Percentiles rank a stretch among this genome's conserved stretches.
phyloP scores from a whole-genome alignment of 2,113 vertebrate genomes.

The Dromas ardeola region DNA sequence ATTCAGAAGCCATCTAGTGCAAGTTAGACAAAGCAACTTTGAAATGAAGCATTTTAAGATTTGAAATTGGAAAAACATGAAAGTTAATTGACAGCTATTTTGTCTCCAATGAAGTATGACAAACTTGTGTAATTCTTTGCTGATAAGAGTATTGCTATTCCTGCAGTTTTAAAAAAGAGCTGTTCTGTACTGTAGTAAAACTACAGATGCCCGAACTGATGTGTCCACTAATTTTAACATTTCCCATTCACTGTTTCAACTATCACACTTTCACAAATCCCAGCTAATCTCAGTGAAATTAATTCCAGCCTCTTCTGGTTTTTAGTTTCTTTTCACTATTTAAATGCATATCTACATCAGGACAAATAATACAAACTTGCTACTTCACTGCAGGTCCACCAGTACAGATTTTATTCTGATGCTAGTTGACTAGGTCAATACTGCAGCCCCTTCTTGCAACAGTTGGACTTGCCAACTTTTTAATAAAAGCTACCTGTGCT shows the following conservation, averaged over 20 bases:
- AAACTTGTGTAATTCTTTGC: neutral
- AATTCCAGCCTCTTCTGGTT: neutral
- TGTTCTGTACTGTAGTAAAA: neutral
- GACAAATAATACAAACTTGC: neutral
- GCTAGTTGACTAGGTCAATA: neutral
- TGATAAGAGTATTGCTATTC: neutral
- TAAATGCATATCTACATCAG: neutral
- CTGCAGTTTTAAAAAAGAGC: neutral
- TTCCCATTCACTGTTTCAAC: neutral
- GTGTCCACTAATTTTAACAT: neutral
- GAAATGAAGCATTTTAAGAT: neutral
- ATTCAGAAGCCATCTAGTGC: neutral
- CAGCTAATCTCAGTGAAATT: neutral
- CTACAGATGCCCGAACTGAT: neutral
- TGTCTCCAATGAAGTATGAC: neutral
- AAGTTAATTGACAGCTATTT: neutral
- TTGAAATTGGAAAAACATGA: neutral
- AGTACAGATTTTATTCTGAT: neutral
- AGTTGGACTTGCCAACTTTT: neutral
- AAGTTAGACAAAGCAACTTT: neutral
- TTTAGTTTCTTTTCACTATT: neutral
- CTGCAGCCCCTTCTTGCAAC: neutral
- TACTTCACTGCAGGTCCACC: neutral
- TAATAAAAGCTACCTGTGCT: neutral
- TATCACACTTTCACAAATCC: neutral